phyloP scores from a whole-genome alignment of 2,888 invertebrate genomes.

The Lumbricus terrestris region DNA sequence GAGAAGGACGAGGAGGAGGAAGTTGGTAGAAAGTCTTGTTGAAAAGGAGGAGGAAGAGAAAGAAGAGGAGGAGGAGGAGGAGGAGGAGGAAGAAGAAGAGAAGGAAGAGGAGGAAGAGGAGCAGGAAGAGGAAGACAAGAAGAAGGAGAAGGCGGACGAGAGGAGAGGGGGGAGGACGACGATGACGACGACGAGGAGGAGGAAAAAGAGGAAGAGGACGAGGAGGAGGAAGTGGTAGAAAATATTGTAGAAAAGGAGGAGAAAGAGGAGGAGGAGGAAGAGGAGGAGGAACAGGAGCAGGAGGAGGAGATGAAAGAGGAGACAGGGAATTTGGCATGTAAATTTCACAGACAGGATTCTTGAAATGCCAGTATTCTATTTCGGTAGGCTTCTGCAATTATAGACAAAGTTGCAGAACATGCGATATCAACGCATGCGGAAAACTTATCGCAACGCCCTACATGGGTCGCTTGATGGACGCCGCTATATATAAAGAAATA shows the following conservation, averaged over 20 bases:
- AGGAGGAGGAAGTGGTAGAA: background rate
- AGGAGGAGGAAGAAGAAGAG: background rate
- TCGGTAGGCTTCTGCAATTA: background rate
- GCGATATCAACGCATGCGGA: no score
- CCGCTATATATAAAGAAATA: no score
- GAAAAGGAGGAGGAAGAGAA: background rate
- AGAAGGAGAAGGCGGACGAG: no score
- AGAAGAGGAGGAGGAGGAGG: background rate
- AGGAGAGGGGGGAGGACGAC: background rate
- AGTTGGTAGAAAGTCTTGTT: no score
- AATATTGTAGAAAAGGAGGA: background rate
- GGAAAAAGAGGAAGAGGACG: background rate
- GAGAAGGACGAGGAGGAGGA: background rate
- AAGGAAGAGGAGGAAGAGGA: background rate
- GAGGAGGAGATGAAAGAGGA: background rate
- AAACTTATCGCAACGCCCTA: no score
- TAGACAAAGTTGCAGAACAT: background rate
- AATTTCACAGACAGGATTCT: background rate
- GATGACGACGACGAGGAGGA: background rate
- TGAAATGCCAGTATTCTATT: background rate
- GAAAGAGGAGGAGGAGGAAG: background rate
- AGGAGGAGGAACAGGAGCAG: background rate
- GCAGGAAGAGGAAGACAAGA: background rate
- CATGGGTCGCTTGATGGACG: no score
- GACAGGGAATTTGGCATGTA: background rate